Conservation (phyloP, 1,140 invertebrate genomes). For the Scaptomyza montana region DNA sequence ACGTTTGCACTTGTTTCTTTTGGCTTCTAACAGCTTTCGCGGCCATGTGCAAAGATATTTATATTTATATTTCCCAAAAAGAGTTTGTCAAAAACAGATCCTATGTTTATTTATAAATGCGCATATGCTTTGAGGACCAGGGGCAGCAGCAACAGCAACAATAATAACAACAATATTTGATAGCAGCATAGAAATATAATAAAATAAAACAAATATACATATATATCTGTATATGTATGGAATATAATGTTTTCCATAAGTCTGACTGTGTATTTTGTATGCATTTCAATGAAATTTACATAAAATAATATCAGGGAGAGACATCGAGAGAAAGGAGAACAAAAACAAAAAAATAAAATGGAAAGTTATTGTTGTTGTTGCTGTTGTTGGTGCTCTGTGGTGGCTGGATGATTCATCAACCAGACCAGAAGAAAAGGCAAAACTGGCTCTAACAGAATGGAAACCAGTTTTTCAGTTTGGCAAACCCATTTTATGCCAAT, state of each 20-base stretch:
- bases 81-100: conserved; percentile 9
- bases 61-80: background rate
- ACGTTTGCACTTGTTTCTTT: background rate
- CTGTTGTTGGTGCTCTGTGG: background rate
- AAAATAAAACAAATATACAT: background rate
- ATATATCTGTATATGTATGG: conserved; percentile 8
- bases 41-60: conserved; percentile 19
- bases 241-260: background rate
- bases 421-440: background rate
- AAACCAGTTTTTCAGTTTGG: background rate
- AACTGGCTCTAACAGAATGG: conserved; percentile 1
- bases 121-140: conserved; percentile 27
- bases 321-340: background rate
- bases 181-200: conserved; percentile 16
- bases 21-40: background rate
- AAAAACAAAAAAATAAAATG: too few species aligned
- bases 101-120: conserved; percentile 45
- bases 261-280: conserved; percentile 31
- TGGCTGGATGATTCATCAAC: conserved; percentile 5
- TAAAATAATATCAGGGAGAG: conserved; percentile 47
- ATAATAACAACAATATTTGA: conserved; percentile 23
- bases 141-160: background rate
- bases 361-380: background rate
- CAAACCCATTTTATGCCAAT: background rate
- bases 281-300: conserved; percentile 45